Base-by-base conservation (phyloP, 2,113 vertebrate genomes). In the Erinaceus europaeus region DNA sequence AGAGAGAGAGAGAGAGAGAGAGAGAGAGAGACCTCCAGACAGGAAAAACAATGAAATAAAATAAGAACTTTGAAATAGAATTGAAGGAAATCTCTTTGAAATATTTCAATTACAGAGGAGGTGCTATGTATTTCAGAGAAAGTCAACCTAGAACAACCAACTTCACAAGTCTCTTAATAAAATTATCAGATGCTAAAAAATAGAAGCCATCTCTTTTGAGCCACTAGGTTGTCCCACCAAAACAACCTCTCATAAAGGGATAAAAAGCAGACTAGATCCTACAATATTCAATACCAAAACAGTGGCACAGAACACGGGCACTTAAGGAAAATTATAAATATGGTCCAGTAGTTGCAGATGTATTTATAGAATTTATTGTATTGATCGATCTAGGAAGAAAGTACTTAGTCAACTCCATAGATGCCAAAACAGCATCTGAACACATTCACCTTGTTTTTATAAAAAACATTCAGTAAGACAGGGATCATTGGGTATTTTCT, bases 131-230 rank as follows among this genome's bases (percentile, higher is more conserved):
- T 85, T 38, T 32, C 53, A 48, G 65, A 65, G 75, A 80, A 82
- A 34, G 8, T 4, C 48, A 40, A 36, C 27, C 20, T 48, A 32
- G 9, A 64, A 77, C 18, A 71, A 23, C 27, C 42, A 40, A 53
- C 53, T 82, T 53, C n/a, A n/a, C 20, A 64, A 88, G 46, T 59
- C 40, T 74, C 53, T 76, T 77, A 53, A 85, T 59, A 94, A 74
- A 84, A 91, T 74, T 15, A 73, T 4, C 71, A 90, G 59, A 52
- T 7, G 76, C 84, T 34, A 62, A 82, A 68, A n/a, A n/a, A n/a
- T n/a, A n/a, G n/a, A n/a, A n/a, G n/a, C n/a, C n/a, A n/a, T n/a
- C n/a, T n/a, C 18, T 17, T 64, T n/a, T 62, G 38, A 87, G 27
- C 44, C 76, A n/a, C 32, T 9, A 77, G 65, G 27, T 3, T 48